A percentile compares a stretch with the other conserved stretches of the same genome.
phyloP scores from a whole-genome alignment of 64 coral and sea anemone species.

The Stichodactyla helianthus region DNA sequence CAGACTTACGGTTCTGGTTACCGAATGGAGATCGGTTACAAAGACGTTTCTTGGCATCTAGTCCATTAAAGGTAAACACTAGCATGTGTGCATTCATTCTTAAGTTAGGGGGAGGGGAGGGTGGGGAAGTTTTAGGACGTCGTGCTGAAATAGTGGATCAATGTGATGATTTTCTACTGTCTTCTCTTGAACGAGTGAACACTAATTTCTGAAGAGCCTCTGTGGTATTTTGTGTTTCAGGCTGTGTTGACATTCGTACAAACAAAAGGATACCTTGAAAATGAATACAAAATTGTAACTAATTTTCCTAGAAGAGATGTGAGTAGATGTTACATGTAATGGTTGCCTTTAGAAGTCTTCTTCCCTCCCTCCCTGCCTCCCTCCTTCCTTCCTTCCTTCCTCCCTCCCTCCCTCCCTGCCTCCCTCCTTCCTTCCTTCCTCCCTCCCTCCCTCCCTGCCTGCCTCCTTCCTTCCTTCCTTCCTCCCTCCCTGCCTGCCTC shows the following conservation, averaged over 20 bases:
- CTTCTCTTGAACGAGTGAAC: too few relatives aligned
- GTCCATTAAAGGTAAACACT: constrained; percentile 53
- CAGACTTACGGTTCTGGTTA: constrained; percentile 84
- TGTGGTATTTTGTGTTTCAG: constrained; percentile 14
- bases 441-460: too few relatives aligned
- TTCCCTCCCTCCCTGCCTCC: too few relatives aligned
- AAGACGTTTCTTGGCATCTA: constrained; percentile 85
- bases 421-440: too few relatives aligned
- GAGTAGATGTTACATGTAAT: constrained; percentile 6
- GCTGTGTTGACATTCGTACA: constrained; percentile 90
- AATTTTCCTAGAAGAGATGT: constrained; percentile 94
- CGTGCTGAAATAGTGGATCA: too few relatives aligned
- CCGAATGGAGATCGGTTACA: constrained; percentile 73
- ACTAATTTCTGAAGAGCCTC: neutral
- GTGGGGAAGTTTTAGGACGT: neutral
- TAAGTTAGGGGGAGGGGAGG: neutral
- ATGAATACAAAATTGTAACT: constrained; percentile 90
- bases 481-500: too few relatives aligned
- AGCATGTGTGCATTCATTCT: neutral
- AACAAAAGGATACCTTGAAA: constrained; percentile 81
- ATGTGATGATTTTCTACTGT: too few relatives aligned
- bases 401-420: too few relatives aligned
- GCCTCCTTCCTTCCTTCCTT: too few relatives aligned
- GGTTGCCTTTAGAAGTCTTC: too few relatives aligned
- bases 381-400: too few relatives aligned